Conservation (phyloP, 1,140 invertebrate genomes). For the Hormaphis cornu region DNA sequence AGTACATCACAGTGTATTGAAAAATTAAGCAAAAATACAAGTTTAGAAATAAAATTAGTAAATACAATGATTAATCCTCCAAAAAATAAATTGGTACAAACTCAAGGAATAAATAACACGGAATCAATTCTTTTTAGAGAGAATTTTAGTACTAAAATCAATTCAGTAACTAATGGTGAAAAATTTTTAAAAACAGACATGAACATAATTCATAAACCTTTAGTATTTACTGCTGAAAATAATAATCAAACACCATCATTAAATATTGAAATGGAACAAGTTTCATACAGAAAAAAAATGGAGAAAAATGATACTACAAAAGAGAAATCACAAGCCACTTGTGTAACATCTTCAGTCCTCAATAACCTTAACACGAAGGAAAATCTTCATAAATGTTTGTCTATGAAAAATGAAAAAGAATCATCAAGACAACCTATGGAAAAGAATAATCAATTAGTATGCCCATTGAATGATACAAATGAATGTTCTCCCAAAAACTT, state of each 20-base stretch:
- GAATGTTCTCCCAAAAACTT: background rate
- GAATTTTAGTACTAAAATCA: background rate
- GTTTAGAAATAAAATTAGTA: background rate
- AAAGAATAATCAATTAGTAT: background rate
- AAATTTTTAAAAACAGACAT: background rate
- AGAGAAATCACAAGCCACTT: no score
- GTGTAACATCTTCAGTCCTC: background rate
- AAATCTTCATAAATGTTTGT: background rate
- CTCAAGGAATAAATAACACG: background rate
- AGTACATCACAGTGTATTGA: background rate
- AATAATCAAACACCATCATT: background rate
- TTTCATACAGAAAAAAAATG: background rate
- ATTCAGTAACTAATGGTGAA: background rate
- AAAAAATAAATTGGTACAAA: background rate
- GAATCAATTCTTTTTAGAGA: background rate
- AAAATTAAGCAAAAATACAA: background rate
- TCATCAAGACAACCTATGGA: background rate
- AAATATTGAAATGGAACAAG: conserved; percentile 11
- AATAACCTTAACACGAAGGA: background rate
- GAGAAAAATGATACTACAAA: background rate
- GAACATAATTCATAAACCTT: background rate
- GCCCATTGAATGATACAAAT: background rate
- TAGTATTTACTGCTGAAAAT: no score
- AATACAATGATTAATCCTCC: background rate
- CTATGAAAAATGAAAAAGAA: background rate